These are phyloP conservation scores for Phenganax subtilis DNA, from an alignment of 92 coral and sea anemone genomes.

Conservation along the genomic window DNA sequence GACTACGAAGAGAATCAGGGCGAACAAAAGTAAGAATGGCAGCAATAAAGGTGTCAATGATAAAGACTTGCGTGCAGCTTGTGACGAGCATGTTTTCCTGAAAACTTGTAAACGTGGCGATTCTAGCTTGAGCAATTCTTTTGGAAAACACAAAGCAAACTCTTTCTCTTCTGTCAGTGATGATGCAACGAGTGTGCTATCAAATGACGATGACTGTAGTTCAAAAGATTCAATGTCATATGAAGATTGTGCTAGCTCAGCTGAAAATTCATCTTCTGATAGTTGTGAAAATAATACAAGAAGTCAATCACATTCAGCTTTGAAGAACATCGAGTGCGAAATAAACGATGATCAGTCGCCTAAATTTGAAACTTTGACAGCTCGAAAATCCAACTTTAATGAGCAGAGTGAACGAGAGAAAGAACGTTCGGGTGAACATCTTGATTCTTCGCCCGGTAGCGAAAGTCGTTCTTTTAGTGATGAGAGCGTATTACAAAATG, in stretches of 20 bases:
- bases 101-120: not conserved
- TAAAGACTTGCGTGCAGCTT: not conserved
- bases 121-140: not conserved
- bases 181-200: not conserved
- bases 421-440: not conserved
- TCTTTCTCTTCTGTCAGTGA: not conserved
- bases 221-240: not conserved
- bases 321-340: not conserved
- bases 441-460: not conserved
- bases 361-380: not conserved
- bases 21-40: not conserved
- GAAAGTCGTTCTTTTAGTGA: not conserved
- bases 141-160: not conserved
- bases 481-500: not conserved
- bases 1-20: not conserved
- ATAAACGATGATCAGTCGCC: not conserved
- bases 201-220: not conserved
- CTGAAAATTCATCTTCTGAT: not conserved
- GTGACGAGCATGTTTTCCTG: not conserved
- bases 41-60: not conserved
- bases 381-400: constrained; percentile 1
- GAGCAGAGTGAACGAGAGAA: not conserved
- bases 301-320: not conserved
- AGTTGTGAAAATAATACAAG: not conserved
- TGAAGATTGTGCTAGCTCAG: not conserved